These are phyloP conservation scores for Larimichthys crocea DNA, from an alignment of 2,113 vertebrate species.

Conservation along the genomic window DNA sequence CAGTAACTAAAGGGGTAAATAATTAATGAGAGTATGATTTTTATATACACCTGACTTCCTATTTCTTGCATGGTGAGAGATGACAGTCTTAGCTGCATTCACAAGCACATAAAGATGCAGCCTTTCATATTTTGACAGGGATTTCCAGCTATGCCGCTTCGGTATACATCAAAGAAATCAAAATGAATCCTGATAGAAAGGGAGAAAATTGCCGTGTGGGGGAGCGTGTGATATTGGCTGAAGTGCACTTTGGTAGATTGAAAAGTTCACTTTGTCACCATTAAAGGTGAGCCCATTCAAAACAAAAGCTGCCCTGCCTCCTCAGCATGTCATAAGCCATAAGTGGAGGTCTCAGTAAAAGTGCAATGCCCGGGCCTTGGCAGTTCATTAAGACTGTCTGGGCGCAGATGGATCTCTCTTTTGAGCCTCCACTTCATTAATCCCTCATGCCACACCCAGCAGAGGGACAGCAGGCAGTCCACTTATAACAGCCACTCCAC, in stretches of 20 bases:
- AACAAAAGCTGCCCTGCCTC: conserved; percentile 65
- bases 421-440: conserved; percentile 70
- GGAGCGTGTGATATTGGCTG: conserved; percentile 34
- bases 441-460: conserved; percentile 51
- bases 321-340: conserved; percentile 74
- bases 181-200: conserved; percentile 36
- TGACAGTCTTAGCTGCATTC: conserved; percentile 6
- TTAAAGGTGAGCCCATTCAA: conserved; percentile 61
- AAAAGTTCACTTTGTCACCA: conserved; percentile 73
- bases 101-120: conserved; percentile 9
- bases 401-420: conserved; percentile 68
- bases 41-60: not conserved
- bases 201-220: conserved; percentile 36
- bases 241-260: conserved; percentile 78
- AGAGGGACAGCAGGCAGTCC: conserved; percentile 38
- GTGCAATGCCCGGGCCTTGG: conserved; percentile 49
- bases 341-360: conserved; percentile 58
- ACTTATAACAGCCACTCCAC: conserved; percentile 53
- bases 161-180: conserved; percentile 37
- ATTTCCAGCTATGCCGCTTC: conserved; percentile 6
- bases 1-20: too few relatives aligned
- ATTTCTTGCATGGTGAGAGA: not conserved
- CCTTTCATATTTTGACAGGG: conserved; percentile 2
- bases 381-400: conserved; percentile 74
- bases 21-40: too few relatives aligned